phyloP scores from a whole-genome alignment of 1,140 invertebrate genomes.

The Polyergus mexicanus region DNA sequence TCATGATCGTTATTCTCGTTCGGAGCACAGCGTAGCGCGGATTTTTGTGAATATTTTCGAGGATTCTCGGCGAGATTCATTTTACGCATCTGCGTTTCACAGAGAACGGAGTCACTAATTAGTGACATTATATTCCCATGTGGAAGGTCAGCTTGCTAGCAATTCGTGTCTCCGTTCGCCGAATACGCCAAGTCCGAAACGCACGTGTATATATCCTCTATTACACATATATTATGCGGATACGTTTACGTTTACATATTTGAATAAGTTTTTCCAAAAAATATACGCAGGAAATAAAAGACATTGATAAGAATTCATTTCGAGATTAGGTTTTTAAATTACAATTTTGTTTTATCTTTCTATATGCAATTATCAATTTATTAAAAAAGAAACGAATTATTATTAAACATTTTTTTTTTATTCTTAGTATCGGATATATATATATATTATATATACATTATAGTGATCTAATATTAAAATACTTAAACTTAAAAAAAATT shows the following conservation, averaged over 20 bases:
- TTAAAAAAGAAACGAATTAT: background rate
- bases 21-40: background rate
- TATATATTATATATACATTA: background rate
- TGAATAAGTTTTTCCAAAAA: background rate
- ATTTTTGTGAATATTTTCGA: conserved; percentile 71
- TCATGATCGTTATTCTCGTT: conserved; percentile 63
- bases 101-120: conserved; percentile 59
- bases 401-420: background rate
- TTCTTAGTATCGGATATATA: background rate
- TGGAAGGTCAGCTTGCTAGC: conserved; percentile 28
- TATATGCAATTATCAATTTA: background rate
- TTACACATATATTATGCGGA: conserved; percentile 17
- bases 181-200: conserved; percentile 13
- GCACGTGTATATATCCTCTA: background rate
- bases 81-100: conserved; percentile 50
- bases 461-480: background rate
- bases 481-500: background rate
- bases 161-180: conserved; percentile 12
- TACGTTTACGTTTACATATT: conserved; percentile 12
- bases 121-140: conserved; percentile 64
- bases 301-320: background rate
- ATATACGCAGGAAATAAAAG: background rate
- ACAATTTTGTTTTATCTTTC: background rate
- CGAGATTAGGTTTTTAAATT: background rate
- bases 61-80: conserved; percentile 57